These are phyloP conservation scores for Montipora cactus DNA, from an alignment of 64 coral and sea anemone genomes.

Conservation along the genomic window DNA sequence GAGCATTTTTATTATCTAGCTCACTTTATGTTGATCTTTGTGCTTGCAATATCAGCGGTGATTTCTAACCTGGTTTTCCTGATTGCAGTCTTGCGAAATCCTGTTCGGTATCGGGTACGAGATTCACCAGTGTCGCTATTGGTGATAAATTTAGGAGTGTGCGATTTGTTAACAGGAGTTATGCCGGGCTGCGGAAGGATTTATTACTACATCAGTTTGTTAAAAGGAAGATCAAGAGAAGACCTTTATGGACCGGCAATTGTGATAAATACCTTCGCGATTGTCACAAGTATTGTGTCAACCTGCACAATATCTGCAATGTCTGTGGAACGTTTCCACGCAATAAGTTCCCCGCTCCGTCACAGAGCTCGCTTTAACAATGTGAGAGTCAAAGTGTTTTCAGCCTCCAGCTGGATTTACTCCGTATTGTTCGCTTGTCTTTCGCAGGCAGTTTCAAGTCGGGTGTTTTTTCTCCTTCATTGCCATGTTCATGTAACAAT, in stretches of 20 bases:
- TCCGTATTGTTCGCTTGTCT: neutral
- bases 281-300: neutral
- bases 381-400: neutral
- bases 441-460: neutral
- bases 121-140: neutral
- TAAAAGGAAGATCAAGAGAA: neutral
- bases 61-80: no score
- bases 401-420: neutral
- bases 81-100: neutral
- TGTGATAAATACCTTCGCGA: neutral
- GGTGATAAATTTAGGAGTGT: slow-evolving; percentile 1
- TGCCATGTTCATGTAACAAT: slow-evolving; percentile 10
- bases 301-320: slow-evolving; percentile 7
- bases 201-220: slow-evolving; percentile 1
- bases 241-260: neutral
- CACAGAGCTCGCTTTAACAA: neutral
- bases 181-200: neutral
- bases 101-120: neutral
- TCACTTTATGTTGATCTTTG: neutral
- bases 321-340: slow-evolving; percentile 14
- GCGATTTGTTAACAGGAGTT: neutral
- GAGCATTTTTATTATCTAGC: neutral
- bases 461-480: neutral
- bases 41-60: no score
- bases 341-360: neutral